Evolutionary conservation across 2,113 vertebrate species (phyloP).

Genomic region (Silurus meridionalis): DNA sequence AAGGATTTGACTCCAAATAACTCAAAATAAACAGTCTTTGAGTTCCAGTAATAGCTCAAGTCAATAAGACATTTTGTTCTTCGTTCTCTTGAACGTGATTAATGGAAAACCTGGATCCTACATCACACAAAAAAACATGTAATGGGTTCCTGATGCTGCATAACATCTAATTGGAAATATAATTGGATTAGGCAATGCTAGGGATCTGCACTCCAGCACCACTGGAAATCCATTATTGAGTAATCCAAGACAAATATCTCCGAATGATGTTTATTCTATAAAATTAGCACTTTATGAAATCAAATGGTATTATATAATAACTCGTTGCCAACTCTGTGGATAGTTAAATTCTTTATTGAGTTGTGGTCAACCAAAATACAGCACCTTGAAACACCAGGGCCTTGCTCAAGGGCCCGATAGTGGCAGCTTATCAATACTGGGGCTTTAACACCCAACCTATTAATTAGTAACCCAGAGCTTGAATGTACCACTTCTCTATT

Average conservation of each 20-base stretch:
- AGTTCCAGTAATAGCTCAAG: background rate
- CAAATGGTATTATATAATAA: background rate
- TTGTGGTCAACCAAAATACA: no score
- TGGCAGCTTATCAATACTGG: no score
- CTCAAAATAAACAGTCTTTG: background rate
- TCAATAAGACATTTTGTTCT: background rate
- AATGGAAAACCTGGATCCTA: slow-evolving; percentile 10
- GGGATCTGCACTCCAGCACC: background rate
- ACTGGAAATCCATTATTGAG: background rate
- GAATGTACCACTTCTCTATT: no score
- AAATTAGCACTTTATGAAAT: background rate
- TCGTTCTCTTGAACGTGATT: background rate
- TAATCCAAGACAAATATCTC: background rate
- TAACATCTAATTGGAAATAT: slow-evolving; percentile 14
- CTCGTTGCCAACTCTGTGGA: no score
- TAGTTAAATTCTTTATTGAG: no score
- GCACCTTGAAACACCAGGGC: no score
- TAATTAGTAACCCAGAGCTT: no score
- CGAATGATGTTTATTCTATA: background rate
- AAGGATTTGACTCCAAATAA: background rate
- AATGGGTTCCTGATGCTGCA: slow-evolving; percentile 9
- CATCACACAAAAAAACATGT: background rate
- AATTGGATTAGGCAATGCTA: slow-evolving; percentile 8
- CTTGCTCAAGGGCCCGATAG: no score
- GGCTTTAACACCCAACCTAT: no score